These are phyloP conservation scores for Diarsia brunnea DNA, from an alignment of 2,888 invertebrate species.

Conservation along the genomic window DNA sequence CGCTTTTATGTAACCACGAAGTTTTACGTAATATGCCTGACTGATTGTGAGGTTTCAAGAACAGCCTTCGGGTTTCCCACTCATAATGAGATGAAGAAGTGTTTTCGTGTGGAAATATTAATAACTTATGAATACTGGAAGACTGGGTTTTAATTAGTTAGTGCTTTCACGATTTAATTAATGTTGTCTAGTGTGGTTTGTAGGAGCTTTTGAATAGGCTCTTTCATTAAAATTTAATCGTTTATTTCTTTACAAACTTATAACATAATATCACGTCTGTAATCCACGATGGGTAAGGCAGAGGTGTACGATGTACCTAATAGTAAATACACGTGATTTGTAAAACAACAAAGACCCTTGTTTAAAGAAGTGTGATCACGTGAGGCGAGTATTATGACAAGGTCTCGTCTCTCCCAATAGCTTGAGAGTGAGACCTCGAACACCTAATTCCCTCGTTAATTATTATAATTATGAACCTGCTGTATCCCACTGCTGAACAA, in stretches of 20 bases:
- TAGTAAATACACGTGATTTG: too few species aligned
- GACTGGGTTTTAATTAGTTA: background rate
- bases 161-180: background rate
- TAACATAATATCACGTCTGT: too few species aligned
- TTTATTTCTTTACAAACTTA: background rate
- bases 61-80: conserved; percentile 28
- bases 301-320: too few species aligned
- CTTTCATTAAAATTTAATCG: background rate
- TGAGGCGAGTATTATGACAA: background rate
- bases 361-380: background rate
- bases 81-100: conserved; percentile 12
- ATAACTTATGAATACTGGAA: background rate
- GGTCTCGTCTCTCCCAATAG: background rate
- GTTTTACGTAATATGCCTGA: conserved; percentile 49
- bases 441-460: background rate
- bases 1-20: conserved; percentile 27
- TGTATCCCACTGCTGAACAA: too few species aligned
- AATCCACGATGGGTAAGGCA: too few species aligned
- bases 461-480: too few species aligned
- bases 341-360: too few species aligned
- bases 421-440: background rate
- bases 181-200: background rate
- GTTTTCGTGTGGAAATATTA: conserved; percentile 32
- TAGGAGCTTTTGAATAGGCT: background rate
- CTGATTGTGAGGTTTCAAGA: conserved; percentile 32